Conservation (phyloP, 1,140 invertebrate genomes). For the Adelges cooleyi region DNA sequence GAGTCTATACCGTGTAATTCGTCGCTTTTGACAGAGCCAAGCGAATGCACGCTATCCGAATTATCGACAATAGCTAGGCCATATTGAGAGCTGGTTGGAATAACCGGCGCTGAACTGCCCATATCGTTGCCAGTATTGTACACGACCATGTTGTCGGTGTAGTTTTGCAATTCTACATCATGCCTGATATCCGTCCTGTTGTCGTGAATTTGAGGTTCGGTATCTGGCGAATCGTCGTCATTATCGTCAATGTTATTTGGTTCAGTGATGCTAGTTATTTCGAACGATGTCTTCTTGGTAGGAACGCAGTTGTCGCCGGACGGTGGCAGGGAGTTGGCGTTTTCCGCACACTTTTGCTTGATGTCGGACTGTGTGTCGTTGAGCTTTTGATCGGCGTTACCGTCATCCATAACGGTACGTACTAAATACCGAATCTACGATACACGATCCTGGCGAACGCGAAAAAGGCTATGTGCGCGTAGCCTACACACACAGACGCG, state of each 20-base stretch:
- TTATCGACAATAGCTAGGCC: slow-evolving; percentile 59
- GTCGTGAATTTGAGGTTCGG: slow-evolving; percentile 82
- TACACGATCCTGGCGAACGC: too few species aligned
- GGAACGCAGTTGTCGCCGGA: neutral
- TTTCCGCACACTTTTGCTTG: slow-evolving; percentile 10
- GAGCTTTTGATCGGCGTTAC: neutral
- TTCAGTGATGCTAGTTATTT: slow-evolving; percentile 80
- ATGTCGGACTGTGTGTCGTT: neutral
- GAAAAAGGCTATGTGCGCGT: neutral
- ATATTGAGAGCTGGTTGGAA: slow-evolving; percentile 71
- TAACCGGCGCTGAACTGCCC: slow-evolving; percentile 69
- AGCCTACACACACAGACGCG: neutral
- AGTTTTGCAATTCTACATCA: slow-evolving; percentile 68
- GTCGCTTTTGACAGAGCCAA: slow-evolving; percentile 49
- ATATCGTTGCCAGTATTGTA: slow-evolving; percentile 67
- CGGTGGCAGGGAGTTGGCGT: neutral
- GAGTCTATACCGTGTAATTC: slow-evolving; percentile 40
- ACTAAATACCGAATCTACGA: neutral
- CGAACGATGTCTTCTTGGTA: slow-evolving; percentile 76
- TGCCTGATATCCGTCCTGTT: slow-evolving; percentile 55
- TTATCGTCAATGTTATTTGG: slow-evolving; percentile 69
- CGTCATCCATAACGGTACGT: neutral
- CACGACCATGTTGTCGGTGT: slow-evolving; percentile 73
- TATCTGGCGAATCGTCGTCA: slow-evolving; percentile 83
- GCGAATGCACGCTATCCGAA: slow-evolving; percentile 38